A percentile compares a stretch with the other conserved stretches of the same genome.
Conservation (phyloP, 2,113 vertebrate species). For the Donacobius atricapilla region DNA sequence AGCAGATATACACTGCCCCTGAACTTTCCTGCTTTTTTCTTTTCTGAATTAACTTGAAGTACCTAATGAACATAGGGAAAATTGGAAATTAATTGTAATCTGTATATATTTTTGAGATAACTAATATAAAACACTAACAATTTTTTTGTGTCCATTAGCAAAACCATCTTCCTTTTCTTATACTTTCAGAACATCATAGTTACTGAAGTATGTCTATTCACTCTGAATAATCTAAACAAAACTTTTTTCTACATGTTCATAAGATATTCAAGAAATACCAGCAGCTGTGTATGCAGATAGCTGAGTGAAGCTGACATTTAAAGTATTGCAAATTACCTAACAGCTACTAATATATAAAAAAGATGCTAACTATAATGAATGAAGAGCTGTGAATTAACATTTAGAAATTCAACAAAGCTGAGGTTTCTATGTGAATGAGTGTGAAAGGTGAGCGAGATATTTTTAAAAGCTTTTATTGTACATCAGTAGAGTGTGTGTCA, state of each 20-base stretch:
- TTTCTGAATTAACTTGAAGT: neutral
- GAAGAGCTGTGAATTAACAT: slow-evolving; percentile 38
- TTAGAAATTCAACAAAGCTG: neutral
- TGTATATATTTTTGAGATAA: neutral
- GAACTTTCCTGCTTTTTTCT: neutral
- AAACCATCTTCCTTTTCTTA: neutral
- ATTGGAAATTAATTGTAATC: neutral
- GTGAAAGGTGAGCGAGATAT: slow-evolving; percentile 12
- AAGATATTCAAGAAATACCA: neutral
- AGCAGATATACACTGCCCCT: neutral
- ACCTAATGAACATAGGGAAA: neutral
- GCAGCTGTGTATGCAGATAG: neutral
- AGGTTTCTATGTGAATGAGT: neutral
- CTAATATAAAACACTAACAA: neutral
- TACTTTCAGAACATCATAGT: neutral
- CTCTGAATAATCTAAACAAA: neutral
- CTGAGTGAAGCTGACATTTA: slow-evolving; percentile 18
- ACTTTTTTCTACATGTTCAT: neutral
- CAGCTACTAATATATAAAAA: neutral
- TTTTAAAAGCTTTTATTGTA: slow-evolving; percentile 27
- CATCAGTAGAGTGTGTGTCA: neutral
- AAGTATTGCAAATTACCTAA: neutral
- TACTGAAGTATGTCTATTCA: neutral
- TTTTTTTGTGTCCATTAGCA: neutral
- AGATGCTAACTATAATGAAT: neutral